Conservation (phyloP, 2,888 invertebrate genomes). For the Brenthis daphne region DNA sequence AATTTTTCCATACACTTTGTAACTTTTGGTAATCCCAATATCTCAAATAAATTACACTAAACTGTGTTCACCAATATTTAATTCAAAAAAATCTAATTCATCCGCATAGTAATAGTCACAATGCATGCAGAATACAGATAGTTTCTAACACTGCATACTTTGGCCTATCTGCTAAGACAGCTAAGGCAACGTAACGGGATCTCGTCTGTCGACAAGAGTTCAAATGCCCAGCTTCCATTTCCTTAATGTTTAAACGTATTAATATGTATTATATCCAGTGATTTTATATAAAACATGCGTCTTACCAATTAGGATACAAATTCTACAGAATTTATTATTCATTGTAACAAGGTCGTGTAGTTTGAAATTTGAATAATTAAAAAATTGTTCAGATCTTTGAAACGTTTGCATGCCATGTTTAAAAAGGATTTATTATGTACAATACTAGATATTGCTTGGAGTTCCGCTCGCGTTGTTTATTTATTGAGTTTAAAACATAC, state of each 20-base stretch:
- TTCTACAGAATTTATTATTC: too few relatives aligned
- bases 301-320: neutral
- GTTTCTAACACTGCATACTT: slow-evolving; percentile 33
- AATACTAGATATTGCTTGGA: too few relatives aligned
- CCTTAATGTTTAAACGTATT: slow-evolving; percentile 34
- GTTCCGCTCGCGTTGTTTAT: too few relatives aligned
- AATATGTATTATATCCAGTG: slow-evolving; percentile 3
- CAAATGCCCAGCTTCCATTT: slow-evolving; percentile 42
- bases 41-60: too few relatives aligned
- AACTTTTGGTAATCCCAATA: too few relatives aligned
- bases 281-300: neutral
- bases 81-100: neutral
- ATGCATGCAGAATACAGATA: slow-evolving; percentile 23
- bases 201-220: slow-evolving; percentile 47
- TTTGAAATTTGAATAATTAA: too few relatives aligned
- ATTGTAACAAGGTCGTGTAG: neutral
- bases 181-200: slow-evolving; percentile 55
- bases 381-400: too few relatives aligned
- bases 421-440: too few relatives aligned
- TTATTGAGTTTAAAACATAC: too few relatives aligned
- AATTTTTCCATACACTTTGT: too few relatives aligned
- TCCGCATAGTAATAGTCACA: slow-evolving; percentile 13
- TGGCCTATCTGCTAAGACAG: slow-evolving; percentile 47
- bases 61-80: too few relatives aligned
- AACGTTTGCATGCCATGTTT: too few relatives aligned